These are phyloP conservation scores for Euborellia annulipes DNA, from an alignment of 1,140 invertebrate species.

Conservation along the genomic window DNA sequence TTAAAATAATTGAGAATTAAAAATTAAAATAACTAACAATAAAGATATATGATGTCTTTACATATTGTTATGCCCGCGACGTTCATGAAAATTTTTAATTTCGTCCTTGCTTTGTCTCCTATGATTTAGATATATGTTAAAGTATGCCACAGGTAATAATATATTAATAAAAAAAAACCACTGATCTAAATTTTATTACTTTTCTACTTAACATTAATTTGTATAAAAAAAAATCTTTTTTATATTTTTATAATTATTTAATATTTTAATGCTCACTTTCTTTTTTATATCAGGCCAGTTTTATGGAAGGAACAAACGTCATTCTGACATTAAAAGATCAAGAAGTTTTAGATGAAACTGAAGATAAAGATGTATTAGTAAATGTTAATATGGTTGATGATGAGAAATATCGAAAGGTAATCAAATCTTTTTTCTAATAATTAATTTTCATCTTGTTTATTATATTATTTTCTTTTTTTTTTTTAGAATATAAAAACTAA, in stretches of 20 bases:
- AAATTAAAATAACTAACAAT: too few relatives aligned
- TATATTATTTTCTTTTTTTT: constrained; percentile 7
- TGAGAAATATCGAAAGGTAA: constrained; percentile 71
- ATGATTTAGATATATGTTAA: too few relatives aligned
- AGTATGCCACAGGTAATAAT: too few relatives aligned
- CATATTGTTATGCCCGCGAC: too few relatives aligned
- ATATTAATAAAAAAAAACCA: too few relatives aligned
- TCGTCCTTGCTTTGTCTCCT: too few relatives aligned
- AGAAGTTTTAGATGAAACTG: constrained; percentile 76
- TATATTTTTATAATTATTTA: constrained; percentile 5
- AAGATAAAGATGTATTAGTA: constrained; percentile 75
- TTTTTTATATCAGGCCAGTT: constrained; percentile 30
- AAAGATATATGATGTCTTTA: too few relatives aligned
- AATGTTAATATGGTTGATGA: constrained; percentile 94
- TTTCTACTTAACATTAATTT: constrained; percentile 1
- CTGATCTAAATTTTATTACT: too few relatives aligned
- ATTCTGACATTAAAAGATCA: constrained; percentile 91
- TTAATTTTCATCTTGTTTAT: constrained; percentile 3
- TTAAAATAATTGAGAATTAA: too few relatives aligned
- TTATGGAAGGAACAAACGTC: constrained; percentile 70
- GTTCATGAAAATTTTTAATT: too few relatives aligned
- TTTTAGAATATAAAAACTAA: constrained; percentile 63
- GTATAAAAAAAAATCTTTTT: neutral
- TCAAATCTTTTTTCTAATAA: neutral
- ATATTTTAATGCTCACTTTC: constrained; percentile 17